Evolutionary conservation across 2,797 vertebrate genomes (phyloP).

Genomic region (Ptychadena robeensis): DNA sequence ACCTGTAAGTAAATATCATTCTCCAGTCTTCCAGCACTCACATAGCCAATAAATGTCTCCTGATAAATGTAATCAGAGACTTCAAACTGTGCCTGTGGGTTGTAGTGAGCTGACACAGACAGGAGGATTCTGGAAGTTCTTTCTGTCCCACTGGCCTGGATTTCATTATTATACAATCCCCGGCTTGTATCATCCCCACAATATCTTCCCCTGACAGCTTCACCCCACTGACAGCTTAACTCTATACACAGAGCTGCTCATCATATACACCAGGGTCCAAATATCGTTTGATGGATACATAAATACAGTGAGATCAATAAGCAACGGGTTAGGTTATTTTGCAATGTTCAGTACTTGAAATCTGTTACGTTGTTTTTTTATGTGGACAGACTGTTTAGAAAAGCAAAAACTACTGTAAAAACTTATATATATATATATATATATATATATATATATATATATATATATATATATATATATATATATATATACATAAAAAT

Average conservation of each 20-base stretch:
- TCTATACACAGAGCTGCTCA: no score
- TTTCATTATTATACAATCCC: slow-evolving; percentile 7
- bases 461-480: slow-evolving; percentile 7
- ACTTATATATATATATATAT: not conserved
- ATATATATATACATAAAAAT: not conserved
- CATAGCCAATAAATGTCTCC: slow-evolving; percentile 16
- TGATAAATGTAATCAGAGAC: slow-evolving; percentile 35
- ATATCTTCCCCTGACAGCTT: no score
- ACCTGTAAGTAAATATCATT: not conserved
- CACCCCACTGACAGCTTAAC: no score
- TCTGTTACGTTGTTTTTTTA: no score
- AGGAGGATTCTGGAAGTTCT: not conserved
- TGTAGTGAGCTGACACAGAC: not conserved
- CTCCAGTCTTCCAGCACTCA: not conserved
- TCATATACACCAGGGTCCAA: no score
- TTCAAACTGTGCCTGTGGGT: slow-evolving; percentile 11
- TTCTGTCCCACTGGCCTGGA: slow-evolving; percentile 2
- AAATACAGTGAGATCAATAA: no score
- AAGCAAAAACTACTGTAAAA: no score
- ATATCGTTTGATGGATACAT: not conserved
- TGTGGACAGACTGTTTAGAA: no score
- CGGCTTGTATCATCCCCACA: not conserved
- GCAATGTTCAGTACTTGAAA: no score
- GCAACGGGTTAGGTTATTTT: no score
- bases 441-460: not conserved